Conservation (phyloP, 2,113 vertebrate species). For the Microcebus ravelobensis region DNA sequence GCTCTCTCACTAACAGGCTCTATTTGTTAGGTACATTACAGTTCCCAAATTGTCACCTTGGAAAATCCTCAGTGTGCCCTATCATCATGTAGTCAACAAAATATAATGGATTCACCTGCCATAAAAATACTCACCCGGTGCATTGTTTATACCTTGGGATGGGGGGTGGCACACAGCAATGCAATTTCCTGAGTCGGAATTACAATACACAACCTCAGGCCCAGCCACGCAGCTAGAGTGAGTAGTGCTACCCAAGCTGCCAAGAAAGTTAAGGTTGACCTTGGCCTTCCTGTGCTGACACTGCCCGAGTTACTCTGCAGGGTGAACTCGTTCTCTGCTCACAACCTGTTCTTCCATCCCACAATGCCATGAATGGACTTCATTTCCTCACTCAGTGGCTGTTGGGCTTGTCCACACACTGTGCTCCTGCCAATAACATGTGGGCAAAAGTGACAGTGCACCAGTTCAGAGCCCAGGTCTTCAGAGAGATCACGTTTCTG, state of each 20-base stretch:
- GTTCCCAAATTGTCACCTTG: neutral
- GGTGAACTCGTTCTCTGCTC: neutral
- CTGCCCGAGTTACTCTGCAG: accelerated
- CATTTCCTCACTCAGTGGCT: neutral
- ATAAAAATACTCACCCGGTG: neutral
- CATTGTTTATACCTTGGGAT: neutral
- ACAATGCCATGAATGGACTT: neutral
- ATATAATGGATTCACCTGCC: neutral
- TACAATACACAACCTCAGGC: neutral
- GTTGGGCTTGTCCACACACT: neutral
- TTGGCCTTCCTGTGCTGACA: neutral
- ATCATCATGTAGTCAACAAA: neutral
- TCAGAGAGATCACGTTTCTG: neutral
- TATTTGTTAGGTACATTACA: neutral
- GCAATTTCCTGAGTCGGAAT: neutral
- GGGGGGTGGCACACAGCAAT: neutral
- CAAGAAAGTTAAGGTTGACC: neutral
- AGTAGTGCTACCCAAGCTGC: neutral
- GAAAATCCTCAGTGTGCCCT: neutral
- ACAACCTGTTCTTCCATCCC: neutral
- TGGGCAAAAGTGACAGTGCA: neutral
- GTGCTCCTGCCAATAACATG: neutral
- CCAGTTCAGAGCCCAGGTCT: neutral
- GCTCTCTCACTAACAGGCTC: neutral
- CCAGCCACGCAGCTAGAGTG: neutral